Evolutionary conservation across 2,797 vertebrate genomes (phyloP), one percentile per base, ranked within the genome.

Genomic region (Euthynnus affinis): DNA sequence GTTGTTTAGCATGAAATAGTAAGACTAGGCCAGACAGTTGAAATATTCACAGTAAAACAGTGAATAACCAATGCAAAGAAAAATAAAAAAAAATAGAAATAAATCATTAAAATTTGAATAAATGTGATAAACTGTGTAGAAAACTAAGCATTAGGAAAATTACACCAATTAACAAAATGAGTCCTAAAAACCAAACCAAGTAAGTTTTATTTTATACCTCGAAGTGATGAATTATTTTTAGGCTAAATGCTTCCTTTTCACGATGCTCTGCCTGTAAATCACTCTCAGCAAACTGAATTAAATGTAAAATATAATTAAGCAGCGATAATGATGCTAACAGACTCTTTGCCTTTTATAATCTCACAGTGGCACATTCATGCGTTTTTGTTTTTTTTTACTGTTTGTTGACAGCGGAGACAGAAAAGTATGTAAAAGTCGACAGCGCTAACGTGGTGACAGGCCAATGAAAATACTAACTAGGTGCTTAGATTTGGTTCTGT

Each of bases 331-430:
- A 64, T 37, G 79, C 70, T 63, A 55, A 75, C 58, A 27, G 69
- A 58, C 60, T 23, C n/a, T 22, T 32, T 46, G 25, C 32, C 58
- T 51, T 18, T 10, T 37, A 59, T 58, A 32, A 1, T 6, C 57
- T 84, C 78, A 88, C 77, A 84, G 81, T 29, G 25, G 37, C 61
- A 67, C 81, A 87, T 88, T 88, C 83, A 87, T 76, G 14, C 0
- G 1, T 13, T 10, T 85, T n/a, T n/a, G n/a, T n/a, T n/a, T n/a
- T n/a, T n/a, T n/a, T n/a, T 74, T 42, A 73, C 79, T 49, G 83
- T 80, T 67, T 77, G 78, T 74, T 79, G 78, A 90, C 76, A 71
- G 81, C 76, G 32, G 62, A 79, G 72, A 84, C 69, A 71, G 74
- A 70, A 7, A 42, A 77, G 60, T 63, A 23, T 64, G 79, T 64